Conservation (phyloP, 2,888 invertebrate species). For the Scrobipalpa atriplicella region DNA sequence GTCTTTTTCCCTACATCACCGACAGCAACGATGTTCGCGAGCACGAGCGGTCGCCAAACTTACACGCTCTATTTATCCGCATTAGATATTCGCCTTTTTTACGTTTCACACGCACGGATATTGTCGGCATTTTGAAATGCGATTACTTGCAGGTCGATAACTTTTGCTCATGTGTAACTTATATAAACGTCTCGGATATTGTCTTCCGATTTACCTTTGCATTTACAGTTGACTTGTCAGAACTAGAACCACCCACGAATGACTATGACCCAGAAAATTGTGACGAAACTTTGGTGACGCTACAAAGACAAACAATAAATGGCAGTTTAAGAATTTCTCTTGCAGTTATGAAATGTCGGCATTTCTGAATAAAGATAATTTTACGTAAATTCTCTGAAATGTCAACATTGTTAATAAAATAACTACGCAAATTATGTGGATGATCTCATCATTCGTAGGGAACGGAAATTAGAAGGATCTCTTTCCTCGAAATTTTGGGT, state of each 20-base stretch:
- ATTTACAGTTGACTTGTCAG: not conserved
- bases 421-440: not conserved
- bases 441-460: not conserved
- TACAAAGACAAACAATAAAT: not conserved
- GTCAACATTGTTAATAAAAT: not conserved
- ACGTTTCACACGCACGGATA: slow-evolving; percentile 34
- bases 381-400: not conserved
- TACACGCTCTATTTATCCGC: slow-evolving; percentile 71
- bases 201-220: not conserved
- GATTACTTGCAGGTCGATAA: slow-evolving; percentile 10
- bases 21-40: slow-evolving; percentile 53
- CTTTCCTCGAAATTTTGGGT: not conserved
- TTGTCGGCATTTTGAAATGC: slow-evolving; percentile 18
- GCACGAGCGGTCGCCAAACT: slow-evolving; percentile 57
- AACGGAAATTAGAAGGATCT: too few species aligned
- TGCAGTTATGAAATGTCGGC: not conserved
- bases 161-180: slow-evolving; percentile 5
- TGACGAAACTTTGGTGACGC: slow-evolving; percentile 1
- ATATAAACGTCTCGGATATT: not conserved
- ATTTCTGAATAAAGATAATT: not conserved
- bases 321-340: not conserved
- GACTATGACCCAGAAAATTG: not conserved
- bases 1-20: not conserved
- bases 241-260: slow-evolving; percentile 6
- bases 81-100: slow-evolving; percentile 45